phyloP scores from a whole-genome alignment of 2,113 vertebrate genomes.

The Struthidea cinerea region DNA sequence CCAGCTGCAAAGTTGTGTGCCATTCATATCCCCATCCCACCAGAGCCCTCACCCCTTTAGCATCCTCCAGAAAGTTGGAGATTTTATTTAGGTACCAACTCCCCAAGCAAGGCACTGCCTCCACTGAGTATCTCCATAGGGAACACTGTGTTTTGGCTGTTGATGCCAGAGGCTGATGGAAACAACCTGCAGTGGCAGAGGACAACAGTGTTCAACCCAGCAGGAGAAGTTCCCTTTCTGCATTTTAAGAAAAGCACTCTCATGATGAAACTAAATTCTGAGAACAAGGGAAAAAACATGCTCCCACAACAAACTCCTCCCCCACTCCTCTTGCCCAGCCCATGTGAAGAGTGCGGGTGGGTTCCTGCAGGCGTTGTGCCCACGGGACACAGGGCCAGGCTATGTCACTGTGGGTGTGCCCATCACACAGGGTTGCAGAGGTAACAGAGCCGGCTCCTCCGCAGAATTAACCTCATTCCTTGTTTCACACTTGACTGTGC shows the following conservation, averaged over 20 bases:
- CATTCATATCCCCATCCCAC: fast-evolving
- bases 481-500: neutral
- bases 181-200: neutral
- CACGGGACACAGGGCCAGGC: fast-evolving
- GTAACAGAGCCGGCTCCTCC: neutral
- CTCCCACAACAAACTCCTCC: neutral
- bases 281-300: neutral
- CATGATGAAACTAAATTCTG: neutral
- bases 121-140: neutral
- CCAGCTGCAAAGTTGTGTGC: neutral
- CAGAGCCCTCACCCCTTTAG: neutral
- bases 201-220: neutral
- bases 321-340: neutral
- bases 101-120: neutral
- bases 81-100: neutral
- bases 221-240: neutral
- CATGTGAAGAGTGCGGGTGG: fast-evolving
- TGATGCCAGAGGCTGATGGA: neutral
- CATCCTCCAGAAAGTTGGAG: neutral
- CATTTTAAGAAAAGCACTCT: neutral
- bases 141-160: fast-evolving
- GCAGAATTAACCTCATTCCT: neutral
- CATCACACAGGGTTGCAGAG: fast-evolving
- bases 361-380: neutral
- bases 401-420: fast-evolving